phyloP scores from a whole-genome alignment of 2,113 vertebrate species.

The Tragelaphus imberbis region DNA sequence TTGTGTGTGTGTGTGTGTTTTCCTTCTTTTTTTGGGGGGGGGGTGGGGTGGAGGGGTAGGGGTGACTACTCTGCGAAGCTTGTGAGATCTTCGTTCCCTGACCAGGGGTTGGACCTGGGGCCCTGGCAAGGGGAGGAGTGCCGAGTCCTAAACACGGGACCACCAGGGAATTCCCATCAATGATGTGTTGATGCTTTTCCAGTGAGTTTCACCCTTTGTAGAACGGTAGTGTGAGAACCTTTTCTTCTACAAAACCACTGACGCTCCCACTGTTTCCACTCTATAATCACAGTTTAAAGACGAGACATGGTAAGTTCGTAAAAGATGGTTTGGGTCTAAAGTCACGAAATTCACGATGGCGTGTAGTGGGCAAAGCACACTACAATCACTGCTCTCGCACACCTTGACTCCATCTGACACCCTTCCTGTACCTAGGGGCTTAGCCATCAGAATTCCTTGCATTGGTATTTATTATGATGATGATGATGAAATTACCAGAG shows the following conservation, averaged over 20 bases:
- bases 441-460: neutral
- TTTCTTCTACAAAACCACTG: slow-evolving; percentile 2
- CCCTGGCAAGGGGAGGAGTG: neutral
- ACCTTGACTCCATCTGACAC: neutral
- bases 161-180: neutral
- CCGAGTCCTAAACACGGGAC: neutral
- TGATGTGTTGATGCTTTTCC: neutral
- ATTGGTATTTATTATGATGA: neutral
- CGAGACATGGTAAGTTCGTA: neutral
- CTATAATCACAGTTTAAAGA: neutral
- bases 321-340: neutral
- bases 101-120: neutral
- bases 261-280: neutral
- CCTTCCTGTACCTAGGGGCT: neutral
- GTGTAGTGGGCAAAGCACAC: fast-evolving
- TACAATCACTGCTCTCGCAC: neutral
- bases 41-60: neutral
- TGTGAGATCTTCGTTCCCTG: neutral
- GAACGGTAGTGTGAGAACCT: slow-evolving; percentile 48
- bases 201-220: neutral
- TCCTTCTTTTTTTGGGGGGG: neutral
- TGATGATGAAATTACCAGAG: neutral
- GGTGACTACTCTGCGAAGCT: neutral
- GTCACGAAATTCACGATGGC: neutral
- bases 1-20: neutral